phyloP scores from a whole-genome alignment of 2,113 vertebrate genomes.

The Erythrolamprus reginae region DNA sequence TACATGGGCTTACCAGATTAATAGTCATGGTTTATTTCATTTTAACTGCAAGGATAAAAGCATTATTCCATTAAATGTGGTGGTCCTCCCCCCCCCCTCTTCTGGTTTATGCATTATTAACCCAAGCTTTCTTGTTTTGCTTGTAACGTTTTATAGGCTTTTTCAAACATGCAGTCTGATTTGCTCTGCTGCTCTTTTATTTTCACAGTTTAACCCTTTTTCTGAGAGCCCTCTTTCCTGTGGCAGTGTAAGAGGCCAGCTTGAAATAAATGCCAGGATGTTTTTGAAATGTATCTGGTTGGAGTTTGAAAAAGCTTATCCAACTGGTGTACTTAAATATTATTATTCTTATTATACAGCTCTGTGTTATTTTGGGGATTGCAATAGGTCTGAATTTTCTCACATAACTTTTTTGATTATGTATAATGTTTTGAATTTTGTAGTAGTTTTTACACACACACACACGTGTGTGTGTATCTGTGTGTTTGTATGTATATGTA shows the following conservation, averaged over 20 bases:
- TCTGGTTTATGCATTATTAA: slow-evolving; percentile 80
- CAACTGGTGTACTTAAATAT: not conserved
- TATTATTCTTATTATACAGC: slow-evolving; percentile 10
- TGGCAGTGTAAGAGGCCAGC: slow-evolving; percentile 27
- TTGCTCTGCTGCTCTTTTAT: slow-evolving; percentile 68
- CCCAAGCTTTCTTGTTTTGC: slow-evolving; percentile 76
- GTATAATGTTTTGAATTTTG: not conserved
- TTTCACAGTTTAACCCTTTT: slow-evolving; percentile 68
- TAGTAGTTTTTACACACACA: not conserved
- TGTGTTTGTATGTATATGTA: too few relatives aligned
- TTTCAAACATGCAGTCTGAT: slow-evolving; percentile 71
- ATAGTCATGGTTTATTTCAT: slow-evolving; percentile 74
- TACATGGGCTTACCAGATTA: slow-evolving; percentile 68
- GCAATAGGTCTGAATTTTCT: not conserved
- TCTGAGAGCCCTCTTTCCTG: slow-evolving; percentile 17
- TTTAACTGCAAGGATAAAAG: slow-evolving; percentile 74
- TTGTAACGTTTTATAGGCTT: slow-evolving; percentile 78
- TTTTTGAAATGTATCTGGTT: slow-evolving; percentile 11
- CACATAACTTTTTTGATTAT: not conserved
- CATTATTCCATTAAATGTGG: slow-evolving; percentile 73
- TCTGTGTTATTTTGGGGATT: slow-evolving; percentile 23
- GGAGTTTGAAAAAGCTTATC: slow-evolving; percentile 6
- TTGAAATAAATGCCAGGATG: not conserved
- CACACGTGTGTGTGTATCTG: too few relatives aligned
- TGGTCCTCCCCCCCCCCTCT: slow-evolving; percentile 37